These are phyloP conservation scores for Epinephelus cyanopodus DNA, from an alignment of 2,113 vertebrate species.

Conservation along the genomic window DNA sequence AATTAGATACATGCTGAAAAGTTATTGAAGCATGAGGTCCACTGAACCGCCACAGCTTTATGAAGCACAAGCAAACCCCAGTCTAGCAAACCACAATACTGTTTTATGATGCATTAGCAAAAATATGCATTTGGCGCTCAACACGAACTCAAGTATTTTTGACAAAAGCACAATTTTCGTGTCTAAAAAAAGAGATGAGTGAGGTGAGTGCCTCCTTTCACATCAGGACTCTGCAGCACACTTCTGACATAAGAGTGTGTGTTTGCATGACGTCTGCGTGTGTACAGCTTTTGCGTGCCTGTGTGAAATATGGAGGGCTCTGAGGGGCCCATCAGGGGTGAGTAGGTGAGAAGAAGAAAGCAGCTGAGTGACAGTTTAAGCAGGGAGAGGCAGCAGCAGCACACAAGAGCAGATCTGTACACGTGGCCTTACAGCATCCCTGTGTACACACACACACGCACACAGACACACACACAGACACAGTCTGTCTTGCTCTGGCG, in stretches of 20 bases:
- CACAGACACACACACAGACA: background rate
- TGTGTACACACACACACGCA: slow-evolving; percentile 11
- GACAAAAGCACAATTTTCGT: background rate
- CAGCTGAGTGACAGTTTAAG: slow-evolving; percentile 28
- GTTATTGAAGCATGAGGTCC: background rate
- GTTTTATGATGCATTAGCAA: background rate
- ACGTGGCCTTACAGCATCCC: slow-evolving; percentile 63
- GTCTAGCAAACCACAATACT: background rate
- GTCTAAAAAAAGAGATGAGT: background rate
- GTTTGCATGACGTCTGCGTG: slow-evolving; percentile 6
- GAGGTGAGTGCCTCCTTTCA: background rate
- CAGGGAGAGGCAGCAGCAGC: slow-evolving; percentile 19
- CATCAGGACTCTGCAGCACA: slow-evolving; percentile 1
- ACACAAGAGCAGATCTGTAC: slow-evolving; percentile 57
- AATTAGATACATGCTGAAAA: background rate
- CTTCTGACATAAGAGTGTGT: background rate
- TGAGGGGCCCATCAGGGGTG: slow-evolving; percentile 35
- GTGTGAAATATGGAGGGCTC: slow-evolving; percentile 43
- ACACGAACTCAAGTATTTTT: background rate
- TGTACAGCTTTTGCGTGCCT: slow-evolving; percentile 14
- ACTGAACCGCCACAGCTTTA: background rate
- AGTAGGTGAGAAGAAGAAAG: slow-evolving; percentile 43
- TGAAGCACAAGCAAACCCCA: background rate
- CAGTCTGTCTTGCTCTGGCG: slow-evolving; percentile 11
- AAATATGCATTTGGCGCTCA: background rate